phyloP scores from a whole-genome alignment of 1,140 invertebrate genomes.

The Marisa cornuarietis region DNA sequence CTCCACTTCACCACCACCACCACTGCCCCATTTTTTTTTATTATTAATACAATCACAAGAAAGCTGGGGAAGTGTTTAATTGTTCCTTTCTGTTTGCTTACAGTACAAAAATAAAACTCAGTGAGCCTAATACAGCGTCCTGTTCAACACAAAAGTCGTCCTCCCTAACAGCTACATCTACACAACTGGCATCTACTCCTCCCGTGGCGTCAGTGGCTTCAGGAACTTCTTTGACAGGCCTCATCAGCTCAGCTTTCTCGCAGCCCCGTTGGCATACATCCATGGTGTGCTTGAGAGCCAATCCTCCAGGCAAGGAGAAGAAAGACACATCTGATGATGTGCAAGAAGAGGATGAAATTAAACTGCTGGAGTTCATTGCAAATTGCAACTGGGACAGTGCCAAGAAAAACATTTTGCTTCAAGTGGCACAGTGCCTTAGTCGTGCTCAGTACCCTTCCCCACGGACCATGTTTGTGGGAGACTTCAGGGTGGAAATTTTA shows the following conservation, averaged over 20 bases:
- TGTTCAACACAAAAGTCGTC: no score
- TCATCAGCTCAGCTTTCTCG: background rate
- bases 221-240: no score
- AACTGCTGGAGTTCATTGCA: conserved; percentile 56
- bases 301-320: conserved; percentile 19
- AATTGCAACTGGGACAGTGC: conserved; percentile 57
- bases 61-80: no score
- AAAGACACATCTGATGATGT: conserved; percentile 27
- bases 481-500: conserved; percentile 51
- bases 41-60: no score
- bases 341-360: conserved; percentile 42
- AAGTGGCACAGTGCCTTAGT: conserved; percentile 44
- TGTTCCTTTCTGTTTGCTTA: no score
- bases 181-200: no score
- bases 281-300: conserved; percentile 55
- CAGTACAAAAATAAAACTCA: no score
- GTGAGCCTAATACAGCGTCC: no score
- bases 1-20: no score
- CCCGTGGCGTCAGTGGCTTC: no score
- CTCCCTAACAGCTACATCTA: no score
- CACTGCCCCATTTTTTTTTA: no score
- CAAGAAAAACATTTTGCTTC: conserved; percentile 49
- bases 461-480: conserved; percentile 37
- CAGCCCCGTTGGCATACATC: conserved; percentile 49
- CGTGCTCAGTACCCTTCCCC: conserved; percentile 39